Evolutionary conservation across 2,888 invertebrate species (phyloP), one percentile per base, ranked within the genome.

Genomic region (Sinohyriopsis cumingii): DNA sequence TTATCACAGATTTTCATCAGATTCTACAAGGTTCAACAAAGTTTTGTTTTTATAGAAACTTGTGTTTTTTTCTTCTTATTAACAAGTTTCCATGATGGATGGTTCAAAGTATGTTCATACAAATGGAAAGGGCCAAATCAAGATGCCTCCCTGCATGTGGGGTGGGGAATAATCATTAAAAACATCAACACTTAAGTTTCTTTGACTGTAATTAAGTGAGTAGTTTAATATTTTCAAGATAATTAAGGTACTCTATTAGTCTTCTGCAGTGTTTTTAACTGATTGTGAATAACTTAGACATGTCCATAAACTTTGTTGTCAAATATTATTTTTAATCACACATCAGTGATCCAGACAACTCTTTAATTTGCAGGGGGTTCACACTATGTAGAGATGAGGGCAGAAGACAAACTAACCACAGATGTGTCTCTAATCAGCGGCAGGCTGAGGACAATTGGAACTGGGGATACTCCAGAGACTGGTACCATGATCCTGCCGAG

Each of bases 1-100:
- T 94, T 88, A 91, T 94, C 54, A 93, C 94, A 61, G 94, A 97
- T 87, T 96, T 95, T 84, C 93, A 94, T 82, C 92, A 94, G 78
- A 91, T 96, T 69, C 89, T 96, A 56, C 93, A 93, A 20, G 94
- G 94, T 77, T 45, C 12, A 45, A 15, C 15, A 12, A 33, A 15
- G 45, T 45, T 45, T 45, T 45, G 12, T 12, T 45, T 45, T 45
- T 45, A 45, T 45, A 45, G 15, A 45, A 45, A 15, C 45, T 45
- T 0, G 75, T 67, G 72, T n/a, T n/a, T n/a, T 60, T 6, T 6
- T 15, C 19, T 19, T 60, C 19, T 33, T 24, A 9, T 45, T 22
- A 54, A 28, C 15, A 20, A 33, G 15, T 5, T 9, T 20, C 33
- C 3, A n/a, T 56, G 5, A 4, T 22, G 7, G 18, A 54, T 24